Evolutionary conservation across 2,888 invertebrate genomes (phyloP), one percentile per base, ranked within the genome.

Genomic region (Xylota sylvarum): DNA sequence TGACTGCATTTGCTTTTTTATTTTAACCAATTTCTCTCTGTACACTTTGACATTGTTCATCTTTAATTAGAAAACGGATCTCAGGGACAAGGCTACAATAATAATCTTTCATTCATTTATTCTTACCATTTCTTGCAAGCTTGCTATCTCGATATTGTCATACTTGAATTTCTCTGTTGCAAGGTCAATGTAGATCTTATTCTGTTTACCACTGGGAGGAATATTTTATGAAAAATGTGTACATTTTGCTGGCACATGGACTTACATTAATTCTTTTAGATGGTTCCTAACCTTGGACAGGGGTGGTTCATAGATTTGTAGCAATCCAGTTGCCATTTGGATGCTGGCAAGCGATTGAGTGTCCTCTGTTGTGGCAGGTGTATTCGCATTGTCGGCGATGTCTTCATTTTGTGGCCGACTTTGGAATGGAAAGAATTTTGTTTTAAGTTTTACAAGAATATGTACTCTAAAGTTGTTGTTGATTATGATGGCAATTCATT

Each of bases 1-100:
- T 35, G 73, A 89, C 62, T 91, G 90, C 92, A 92, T 92, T 89
- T 92, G 90, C 72, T 90, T 92, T 79, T 91, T 92, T 70, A 92
- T 90, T 89, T 89, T 89, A 12, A 90, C 84, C 72, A 92, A 88
- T 84, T 92, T 92, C 19, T 92, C 92, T 64, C 90, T 90, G 88
- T 92, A 92, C 27, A 89, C 73, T 88, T 90, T 91, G 10, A 92
- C 90, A 70, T 89, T 89, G 79, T 89, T 90, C 91, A 92, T 91
- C 92, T 92, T 74, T 30, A 89, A 88, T 64, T 56, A 60, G 64
- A 64, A 62, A 23, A 23, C 23, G 23, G 2, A 23, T 23, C n/a
- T n/a, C 3, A 23, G 2, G 23, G 23, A 23, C 23, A 23, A 23
- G 23, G 23, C 3, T 23, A 23, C 23, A 23, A 3, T 23, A n/a